Conservation (phyloP, 2,113 vertebrate genomes). For the Austrofundulus limnaeus region DNA sequence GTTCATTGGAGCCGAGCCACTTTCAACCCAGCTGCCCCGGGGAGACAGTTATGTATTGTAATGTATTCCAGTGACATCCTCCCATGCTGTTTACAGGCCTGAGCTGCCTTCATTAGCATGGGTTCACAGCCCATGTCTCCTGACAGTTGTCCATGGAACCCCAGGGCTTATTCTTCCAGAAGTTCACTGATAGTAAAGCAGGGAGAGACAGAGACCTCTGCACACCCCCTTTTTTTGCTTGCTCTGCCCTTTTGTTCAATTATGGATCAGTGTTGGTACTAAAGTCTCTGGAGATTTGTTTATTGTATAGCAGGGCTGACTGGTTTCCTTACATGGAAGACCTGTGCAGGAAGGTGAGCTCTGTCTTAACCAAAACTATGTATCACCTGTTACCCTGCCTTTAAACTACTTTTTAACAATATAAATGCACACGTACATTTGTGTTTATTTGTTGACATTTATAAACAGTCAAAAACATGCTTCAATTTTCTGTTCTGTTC, state of each 20-base stretch:
- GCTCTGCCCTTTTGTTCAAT: conserved; percentile 68
- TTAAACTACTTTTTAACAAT: no score
- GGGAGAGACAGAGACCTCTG: conserved; percentile 46
- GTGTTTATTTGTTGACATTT: no score
- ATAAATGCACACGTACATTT: no score
- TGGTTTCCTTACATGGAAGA: conserved; percentile 15
- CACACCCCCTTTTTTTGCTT: conserved; percentile 40
- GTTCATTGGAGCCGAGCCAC: conserved; percentile 42
- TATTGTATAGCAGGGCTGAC: conserved; percentile 29
- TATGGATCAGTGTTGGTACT: conserved; percentile 59
- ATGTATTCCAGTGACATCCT: conserved; percentile 83
- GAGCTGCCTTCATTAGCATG: conserved; percentile 83
- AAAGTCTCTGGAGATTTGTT: conserved; percentile 43
- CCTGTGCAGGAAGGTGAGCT: background rate
- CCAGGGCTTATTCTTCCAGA: conserved; percentile 72
- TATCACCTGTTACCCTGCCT: background rate
- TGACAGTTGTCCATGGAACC: conserved; percentile 83
- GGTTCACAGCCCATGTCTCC: conserved; percentile 77
- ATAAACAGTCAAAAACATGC: no score
- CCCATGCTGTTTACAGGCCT: conserved; percentile 80
- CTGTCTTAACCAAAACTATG: background rate
- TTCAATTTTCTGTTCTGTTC: no score
- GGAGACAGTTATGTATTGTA: conserved; percentile 85
- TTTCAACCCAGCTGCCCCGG: conserved; percentile 68
- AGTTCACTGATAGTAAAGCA: conserved; percentile 67